Evolutionary conservation across 2,113 vertebrate species (phyloP).

Genomic region (Sylvia atricapilla): DNA sequence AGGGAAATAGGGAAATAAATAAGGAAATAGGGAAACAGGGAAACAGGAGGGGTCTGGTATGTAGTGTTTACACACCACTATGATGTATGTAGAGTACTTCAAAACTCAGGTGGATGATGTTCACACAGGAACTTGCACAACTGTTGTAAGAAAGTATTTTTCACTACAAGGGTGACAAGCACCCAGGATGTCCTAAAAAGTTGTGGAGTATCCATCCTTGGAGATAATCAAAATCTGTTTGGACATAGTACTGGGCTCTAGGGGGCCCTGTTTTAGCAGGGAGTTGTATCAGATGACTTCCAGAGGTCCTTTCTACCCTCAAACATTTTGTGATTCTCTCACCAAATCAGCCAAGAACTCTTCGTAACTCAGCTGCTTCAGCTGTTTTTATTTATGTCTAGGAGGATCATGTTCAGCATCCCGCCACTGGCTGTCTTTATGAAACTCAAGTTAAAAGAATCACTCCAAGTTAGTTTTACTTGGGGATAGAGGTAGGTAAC

Average conservation of each 20-base stretch:
- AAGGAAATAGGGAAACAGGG: background rate
- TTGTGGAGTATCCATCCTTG: background rate
- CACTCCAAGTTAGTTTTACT: background rate
- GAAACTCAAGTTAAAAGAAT: background rate
- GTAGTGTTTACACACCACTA: background rate
- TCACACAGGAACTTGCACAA: background rate
- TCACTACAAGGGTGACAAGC: background rate
- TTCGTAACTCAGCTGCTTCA: background rate
- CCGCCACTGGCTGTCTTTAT: background rate
- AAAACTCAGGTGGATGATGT: background rate
- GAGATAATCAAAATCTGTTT: background rate
- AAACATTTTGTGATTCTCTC: background rate
- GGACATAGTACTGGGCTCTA: background rate
- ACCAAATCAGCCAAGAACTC: background rate
- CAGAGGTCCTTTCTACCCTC: background rate
- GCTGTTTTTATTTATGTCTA: background rate
- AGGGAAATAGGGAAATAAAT: background rate
- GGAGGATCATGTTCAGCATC: background rate
- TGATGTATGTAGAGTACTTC: background rate
- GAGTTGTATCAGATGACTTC: background rate
- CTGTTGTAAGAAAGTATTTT: background rate
- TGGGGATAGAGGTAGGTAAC: background rate
- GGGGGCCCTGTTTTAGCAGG: background rate
- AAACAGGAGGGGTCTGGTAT: background rate
- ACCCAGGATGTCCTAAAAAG: background rate